Evolutionary conservation across 2,113 vertebrate genomes (phyloP), one percentile per base, ranked within the genome.

Genomic region (Thunnus maccoyii): DNA sequence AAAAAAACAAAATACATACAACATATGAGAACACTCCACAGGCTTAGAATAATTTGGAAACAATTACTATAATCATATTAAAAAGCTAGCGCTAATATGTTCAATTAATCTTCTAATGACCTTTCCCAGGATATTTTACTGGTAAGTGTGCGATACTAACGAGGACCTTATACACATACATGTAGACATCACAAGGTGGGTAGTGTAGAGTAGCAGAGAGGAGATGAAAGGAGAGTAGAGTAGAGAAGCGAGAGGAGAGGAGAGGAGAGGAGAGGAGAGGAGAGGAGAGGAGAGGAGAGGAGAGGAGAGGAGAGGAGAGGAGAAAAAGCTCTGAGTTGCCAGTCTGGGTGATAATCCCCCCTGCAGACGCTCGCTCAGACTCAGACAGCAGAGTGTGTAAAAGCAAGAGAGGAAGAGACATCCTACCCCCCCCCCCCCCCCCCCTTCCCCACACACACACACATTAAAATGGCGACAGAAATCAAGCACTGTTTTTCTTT

Each of bases 311-410:
- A 36, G 32, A 36, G 32, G 36, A 41, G 36, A 41, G 36, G 36
- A 41, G 36, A 52, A 72, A 64, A 46, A 44, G 32, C 46, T 74
- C 48, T 18, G 70, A 74, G 70, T 57, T 66, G 22, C 68, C 18
- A 66, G 86, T 76, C 85, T 74, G 72, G 69, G 65, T 61, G 70
- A 77, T 85, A 92, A 92, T 88, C 85, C 83, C 62, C 50, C 30
- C 57, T 73, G 82, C 78, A 84, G 90, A 91, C 77, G 17, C 77
- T 78, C 13, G 20, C 46, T 76, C 72, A 83, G 71, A 75, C 63
- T 80, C 65, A 88, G 82, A 85, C 72, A 79, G 71, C 67, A 80
- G 62, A 58, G 55, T 83, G 76, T 76, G 60, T 80, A 60, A 78
- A 62, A 69, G 66, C 60, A 76, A 62, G 72, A 67, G 63, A 55